phyloP scores from a whole-genome alignment of 2,888 invertebrate genomes.

The Archips crataeganus region DNA sequence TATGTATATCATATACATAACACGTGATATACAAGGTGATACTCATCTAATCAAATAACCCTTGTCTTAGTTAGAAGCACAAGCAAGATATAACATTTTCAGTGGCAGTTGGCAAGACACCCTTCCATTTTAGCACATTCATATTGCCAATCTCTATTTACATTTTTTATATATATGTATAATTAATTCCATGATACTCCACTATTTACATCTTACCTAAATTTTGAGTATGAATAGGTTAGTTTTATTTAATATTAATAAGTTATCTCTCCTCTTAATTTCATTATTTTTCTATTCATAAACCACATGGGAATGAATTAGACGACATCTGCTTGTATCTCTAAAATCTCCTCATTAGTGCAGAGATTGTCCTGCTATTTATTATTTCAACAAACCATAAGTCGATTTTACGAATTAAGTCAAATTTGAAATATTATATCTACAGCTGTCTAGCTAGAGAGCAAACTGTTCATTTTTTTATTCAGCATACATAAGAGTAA shows the following conservation, averaged over 20 bases:
- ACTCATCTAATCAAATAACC: slow-evolving; percentile 13
- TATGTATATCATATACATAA: slow-evolving; percentile 52
- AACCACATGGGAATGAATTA: not conserved
- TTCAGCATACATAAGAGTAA: not conserved
- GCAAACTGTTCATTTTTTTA: not conserved
- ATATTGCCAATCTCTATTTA: slow-evolving; percentile 13
- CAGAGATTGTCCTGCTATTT: not conserved
- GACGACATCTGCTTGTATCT: too few species aligned
- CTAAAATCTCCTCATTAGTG: not conserved
- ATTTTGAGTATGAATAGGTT: slow-evolving; percentile 26
- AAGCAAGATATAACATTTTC: slow-evolving; percentile 23
- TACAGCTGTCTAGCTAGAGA: not conserved
- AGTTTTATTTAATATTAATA: slow-evolving; percentile 12
- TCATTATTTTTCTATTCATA: not conserved
- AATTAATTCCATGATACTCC: slow-evolving; percentile 15
- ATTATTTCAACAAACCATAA: not conserved
- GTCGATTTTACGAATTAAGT: not conserved
- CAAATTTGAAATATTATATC: not conserved
- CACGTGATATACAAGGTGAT: slow-evolving; percentile 14
- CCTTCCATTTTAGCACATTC: not conserved
- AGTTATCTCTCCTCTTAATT: slow-evolving; percentile 24
- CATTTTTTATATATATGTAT: slow-evolving; percentile 1
- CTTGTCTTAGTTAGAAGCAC: slow-evolving; percentile 33
- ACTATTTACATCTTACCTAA: slow-evolving; percentile 29
- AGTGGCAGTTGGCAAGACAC: slow-evolving; percentile 6